Percentiles rank a stretch among this genome's conserved stretches.
These are phyloP conservation scores for Saturnia pavonia DNA, from an alignment of 2,888 invertebrate genomes.

Conservation along the genomic window DNA sequence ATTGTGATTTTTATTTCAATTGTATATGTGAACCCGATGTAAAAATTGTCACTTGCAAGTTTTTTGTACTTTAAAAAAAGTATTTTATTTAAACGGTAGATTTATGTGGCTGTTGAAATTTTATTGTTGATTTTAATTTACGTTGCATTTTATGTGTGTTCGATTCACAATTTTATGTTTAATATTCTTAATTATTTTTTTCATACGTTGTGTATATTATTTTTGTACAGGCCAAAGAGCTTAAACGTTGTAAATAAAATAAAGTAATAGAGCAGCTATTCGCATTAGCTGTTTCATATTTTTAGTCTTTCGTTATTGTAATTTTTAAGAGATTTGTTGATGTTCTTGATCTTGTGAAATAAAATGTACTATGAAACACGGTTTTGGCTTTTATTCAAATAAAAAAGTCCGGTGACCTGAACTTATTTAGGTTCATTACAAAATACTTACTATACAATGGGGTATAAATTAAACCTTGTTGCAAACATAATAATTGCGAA, in stretches of 20 bases:
- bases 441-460: too few species aligned
- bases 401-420: too few species aligned
- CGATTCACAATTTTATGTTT: slow-evolving; percentile 65
- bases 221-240: slow-evolving; percentile 80
- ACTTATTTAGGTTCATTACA: too few species aligned
- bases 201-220: slow-evolving; percentile 62
- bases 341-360: slow-evolving; percentile 81
- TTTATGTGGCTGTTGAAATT: slow-evolving; percentile 64
- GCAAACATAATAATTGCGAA: too few species aligned
- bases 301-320: slow-evolving; percentile 77
- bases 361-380: slow-evolving; percentile 65
- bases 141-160: slow-evolving; percentile 57
- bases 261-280: slow-evolving; percentile 54
- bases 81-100: slow-evolving; percentile 28
- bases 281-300: slow-evolving; percentile 55
- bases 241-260: slow-evolving; percentile 71
- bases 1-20: slow-evolving; percentile 1
- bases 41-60: slow-evolving; percentile 25
- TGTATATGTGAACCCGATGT: neutral
- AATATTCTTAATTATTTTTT: slow-evolving; percentile 43
- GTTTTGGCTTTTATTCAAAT: slow-evolving; percentile 17
- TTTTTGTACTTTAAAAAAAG: slow-evolving; percentile 26
- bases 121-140: slow-evolving; percentile 77
- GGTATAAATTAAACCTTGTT: too few species aligned
- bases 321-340: slow-evolving; percentile 81